phyloP scores from a whole-genome alignment of 2,797 vertebrate species.

The Echeneis naucrates region DNA sequence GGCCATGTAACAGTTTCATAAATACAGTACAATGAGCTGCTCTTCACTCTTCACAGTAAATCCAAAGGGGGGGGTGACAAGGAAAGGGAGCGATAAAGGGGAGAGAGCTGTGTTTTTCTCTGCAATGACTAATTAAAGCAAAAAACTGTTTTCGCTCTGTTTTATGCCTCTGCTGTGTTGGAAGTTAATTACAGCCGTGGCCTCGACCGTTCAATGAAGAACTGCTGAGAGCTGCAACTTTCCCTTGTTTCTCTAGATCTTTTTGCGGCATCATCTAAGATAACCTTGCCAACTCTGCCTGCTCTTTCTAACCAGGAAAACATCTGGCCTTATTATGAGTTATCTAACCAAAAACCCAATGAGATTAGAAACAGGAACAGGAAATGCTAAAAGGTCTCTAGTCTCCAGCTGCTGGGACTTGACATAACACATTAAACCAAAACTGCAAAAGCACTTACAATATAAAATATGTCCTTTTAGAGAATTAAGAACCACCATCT shows the following conservation, averaged over 20 bases:
- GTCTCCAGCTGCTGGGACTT: too few species aligned
- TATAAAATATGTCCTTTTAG: too few species aligned
- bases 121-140: conserved; percentile 23
- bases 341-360: too few species aligned
- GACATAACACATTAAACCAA: neutral
- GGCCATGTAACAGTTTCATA: neutral
- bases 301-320: neutral
- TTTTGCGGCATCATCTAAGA: neutral
- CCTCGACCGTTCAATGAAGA: neutral
- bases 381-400: too few species aligned
- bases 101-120: conserved; percentile 5
- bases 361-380: too few species aligned
- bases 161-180: conserved; percentile 27
- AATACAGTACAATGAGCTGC: too few species aligned
- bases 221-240: conserved; percentile 22
- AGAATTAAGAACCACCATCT: neutral
- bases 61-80: too few species aligned
- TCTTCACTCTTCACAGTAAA: too few species aligned
- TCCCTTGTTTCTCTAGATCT: neutral
- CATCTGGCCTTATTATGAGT: too few species aligned
- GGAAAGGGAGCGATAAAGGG: neutral
- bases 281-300: neutral
- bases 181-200: conserved; percentile 41
- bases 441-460: neutral
- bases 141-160: conserved; percentile 13